These are phyloP conservation scores for Ametastegia equiseti DNA, from an alignment of 2,888 invertebrate species.

Conservation along the genomic window DNA sequence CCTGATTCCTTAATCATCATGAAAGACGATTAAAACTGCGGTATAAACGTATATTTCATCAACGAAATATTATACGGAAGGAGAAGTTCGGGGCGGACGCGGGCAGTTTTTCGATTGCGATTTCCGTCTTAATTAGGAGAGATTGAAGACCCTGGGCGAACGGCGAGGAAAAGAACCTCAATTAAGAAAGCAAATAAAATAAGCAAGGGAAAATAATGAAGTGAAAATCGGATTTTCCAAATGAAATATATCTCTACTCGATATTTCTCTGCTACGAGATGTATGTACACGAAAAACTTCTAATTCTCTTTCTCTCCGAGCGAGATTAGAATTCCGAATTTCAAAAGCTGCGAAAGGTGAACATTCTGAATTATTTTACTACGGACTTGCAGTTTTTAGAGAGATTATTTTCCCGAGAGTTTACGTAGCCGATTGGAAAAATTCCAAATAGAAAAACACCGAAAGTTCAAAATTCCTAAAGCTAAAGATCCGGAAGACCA, in stretches of 20 bases:
- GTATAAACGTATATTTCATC: constrained; percentile 7
- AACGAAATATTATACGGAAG: not conserved
- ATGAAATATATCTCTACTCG: not conserved
- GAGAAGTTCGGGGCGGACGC: not conserved
- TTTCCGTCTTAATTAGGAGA: constrained; percentile 18
- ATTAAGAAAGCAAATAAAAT: constrained; percentile 17
- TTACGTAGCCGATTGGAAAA: too few species aligned
- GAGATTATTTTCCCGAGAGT: too few species aligned
- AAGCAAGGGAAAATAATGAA: constrained; percentile 8
- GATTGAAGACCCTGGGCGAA: not conserved
- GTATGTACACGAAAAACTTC: too few species aligned
- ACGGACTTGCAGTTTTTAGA: too few species aligned
- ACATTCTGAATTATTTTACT: too few species aligned
- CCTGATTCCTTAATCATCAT: not conserved
- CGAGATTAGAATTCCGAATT: too few species aligned
- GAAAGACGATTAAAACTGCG: not conserved
- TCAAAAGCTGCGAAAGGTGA: too few species aligned
- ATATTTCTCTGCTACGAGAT: too few species aligned
- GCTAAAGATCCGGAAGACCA: too few species aligned
- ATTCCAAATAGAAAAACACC: too few species aligned
- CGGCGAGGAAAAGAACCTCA: not conserved
- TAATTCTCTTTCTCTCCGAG: too few species aligned
- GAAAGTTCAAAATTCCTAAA: too few species aligned
- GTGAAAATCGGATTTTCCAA: not conserved
- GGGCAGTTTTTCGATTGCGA: constrained; percentile 15